phyloP scores from a whole-genome alignment of 2,113 vertebrate species.

The Motacilla tschutschensis region DNA sequence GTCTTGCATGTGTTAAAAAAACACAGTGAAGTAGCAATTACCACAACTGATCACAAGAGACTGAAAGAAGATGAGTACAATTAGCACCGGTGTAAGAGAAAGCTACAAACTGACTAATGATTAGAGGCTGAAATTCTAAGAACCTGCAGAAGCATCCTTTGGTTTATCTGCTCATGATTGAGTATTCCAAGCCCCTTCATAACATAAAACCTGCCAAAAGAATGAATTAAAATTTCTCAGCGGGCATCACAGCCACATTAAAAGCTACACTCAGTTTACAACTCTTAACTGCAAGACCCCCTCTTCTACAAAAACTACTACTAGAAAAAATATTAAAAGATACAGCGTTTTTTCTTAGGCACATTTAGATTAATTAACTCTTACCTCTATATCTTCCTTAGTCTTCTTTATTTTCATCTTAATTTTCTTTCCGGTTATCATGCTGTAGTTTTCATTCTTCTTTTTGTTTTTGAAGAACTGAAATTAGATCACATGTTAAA shows the following conservation, averaged over 20 bases:
- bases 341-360: neutral
- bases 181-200: neutral
- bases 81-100: neutral
- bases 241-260: neutral
- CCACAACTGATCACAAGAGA: neutral
- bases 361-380: neutral
- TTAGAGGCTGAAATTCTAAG: neutral
- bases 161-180: neutral
- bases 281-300: neutral
- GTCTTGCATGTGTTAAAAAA: neutral
- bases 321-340: neutral
- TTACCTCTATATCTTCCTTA: conserved; percentile 90
- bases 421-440: conserved; percentile 92
- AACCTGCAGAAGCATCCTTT: neutral
- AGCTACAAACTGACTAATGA: neutral
- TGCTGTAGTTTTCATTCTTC: conserved; percentile 87
- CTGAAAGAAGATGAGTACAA: neutral
- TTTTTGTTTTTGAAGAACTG: conserved; percentile 88
- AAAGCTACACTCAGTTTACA: neutral
- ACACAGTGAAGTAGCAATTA: neutral
- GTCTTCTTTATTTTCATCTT: conserved; percentile 94
- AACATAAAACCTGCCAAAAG: neutral
- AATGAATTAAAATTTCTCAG: neutral
- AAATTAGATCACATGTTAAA: neutral
- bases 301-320: neutral